Base-by-base conservation (phyloP, 2,888 invertebrate genomes). In the Melinaea menophilus region DNA sequence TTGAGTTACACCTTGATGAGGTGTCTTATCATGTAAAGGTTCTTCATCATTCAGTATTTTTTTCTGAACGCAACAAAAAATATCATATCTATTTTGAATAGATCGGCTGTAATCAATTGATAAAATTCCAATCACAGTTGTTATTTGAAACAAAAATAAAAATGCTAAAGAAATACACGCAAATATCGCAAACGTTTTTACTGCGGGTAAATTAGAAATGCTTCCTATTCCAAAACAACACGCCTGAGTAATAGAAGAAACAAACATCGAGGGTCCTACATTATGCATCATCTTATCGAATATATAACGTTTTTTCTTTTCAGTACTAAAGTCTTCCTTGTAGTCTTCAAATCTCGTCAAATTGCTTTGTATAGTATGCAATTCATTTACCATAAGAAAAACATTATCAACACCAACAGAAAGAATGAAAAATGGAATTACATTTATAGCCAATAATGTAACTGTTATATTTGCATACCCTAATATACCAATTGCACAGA, bases 371-470 rank as follows among this genome's bases (percentile, higher is more conserved):
- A 92, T 81, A 68, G 92, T 87, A 67, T 93, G 91, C 70, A 95
- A 92, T 0, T 95, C 93, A 81, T 98, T 97, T 0, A 99, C 96
- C 82, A 99, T 93, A 69, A 99, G 95, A 78, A 99, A 99, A 73
- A 99, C 98, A 79, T 99, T 99, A 84, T 99, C 99, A 0, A 99
- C 97, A 34, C 99, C 99, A 2, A 99, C 95, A 33, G 99, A 98
- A 56, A 99, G 88, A 3, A 99, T 95, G 70, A 99, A 93, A 85
- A 99, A 99, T 3, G 99, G 99, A 72, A 99, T 95, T 0, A 99
- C 97, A 88, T 99, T 98, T 59, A 99, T 94, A 56, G 98, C 96
- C 71, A 99, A 92, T 76, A 99, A 92, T 1, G 98, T 97, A 0
- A 96, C 95, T 0, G 96, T 93, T 33, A 97, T 89, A 2, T 94